Evolutionary conservation across 2,113 vertebrate species (phyloP), one percentile per base, ranked within the genome.

Genomic region (Thermophis baileyi): DNA sequence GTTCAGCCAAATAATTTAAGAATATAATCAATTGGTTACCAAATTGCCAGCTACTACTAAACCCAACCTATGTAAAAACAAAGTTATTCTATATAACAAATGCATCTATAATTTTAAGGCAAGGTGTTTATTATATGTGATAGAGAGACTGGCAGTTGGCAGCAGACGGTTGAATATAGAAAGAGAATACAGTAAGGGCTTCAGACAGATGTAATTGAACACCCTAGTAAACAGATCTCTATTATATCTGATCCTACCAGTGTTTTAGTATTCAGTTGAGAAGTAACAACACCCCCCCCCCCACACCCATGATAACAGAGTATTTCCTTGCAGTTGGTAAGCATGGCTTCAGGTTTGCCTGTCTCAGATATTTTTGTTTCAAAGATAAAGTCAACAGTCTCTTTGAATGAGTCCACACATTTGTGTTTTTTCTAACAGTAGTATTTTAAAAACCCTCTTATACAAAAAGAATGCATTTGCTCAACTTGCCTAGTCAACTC

Each of bases 211-310:
- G 92, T 87, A 93, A 93, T 44, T 93, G n/a, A 85, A 93, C 10
- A 93, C 54, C 24, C 14, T 87, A 49, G 89, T 90, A 93, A 90
- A 90, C 53, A 51, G 92, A 93, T 93, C 74, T 63, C 89, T 44
- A 14, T 74, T 81, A 90, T 93, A 93, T n/a, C 25, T 86, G 54
- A 90, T 90, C 92, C 35, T 50, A 30, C 20, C 4, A 14, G 49
- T 14, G 18, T 49, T 87, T 51, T 55, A 55, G 11, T 87, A 87
- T 90, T 90, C 89, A 92, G 10, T 47, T 22, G 53, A 63, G 47
- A 87, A 93, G 47, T 63, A 63, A 87, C 1, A 90, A n/a, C n/a
- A n/a, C n/a, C n/a, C 14, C 1, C 18, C 2, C 0, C 2, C 16
- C 7, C 35, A 40, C 7, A 35, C 35, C 86, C 86, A 87, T 16